Evolutionary conservation across 2,888 invertebrate genomes (phyloP), one percentile per base, ranked within the genome.

Genomic region (Chirona hameri): DNA sequence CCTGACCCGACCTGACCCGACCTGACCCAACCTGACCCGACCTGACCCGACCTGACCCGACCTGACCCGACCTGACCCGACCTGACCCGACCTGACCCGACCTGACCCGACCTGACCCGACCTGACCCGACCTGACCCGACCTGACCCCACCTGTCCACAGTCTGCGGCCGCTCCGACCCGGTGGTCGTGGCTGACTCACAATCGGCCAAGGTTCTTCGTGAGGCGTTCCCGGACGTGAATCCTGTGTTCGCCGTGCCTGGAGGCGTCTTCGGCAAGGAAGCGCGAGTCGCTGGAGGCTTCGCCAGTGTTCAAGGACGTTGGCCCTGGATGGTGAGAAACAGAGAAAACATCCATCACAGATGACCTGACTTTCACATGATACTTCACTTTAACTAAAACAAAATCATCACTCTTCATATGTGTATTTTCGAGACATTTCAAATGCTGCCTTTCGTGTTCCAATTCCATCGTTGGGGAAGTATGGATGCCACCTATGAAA

Each of bases 281-380:
- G 72, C 72, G 2, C 29, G 29, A 12, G 72, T 72, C 31, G 5
- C 31, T 18, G 31, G 72, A 1, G 72, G 31, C 29, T 18, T 31
- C 46, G 24, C 76, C 76, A 76, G 76, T 39, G 76, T 76, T 24
- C 39, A 24, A 10, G 76, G 76, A 14, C 76, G 76, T 24, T 76
- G 76, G 76, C 76, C 76, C 9, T 76, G 76, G 76, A 76, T 76
- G 76, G 76, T 76, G 24, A 46, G 76, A 9, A 52, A 12, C 18
- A 7, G 39, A 39, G 39, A 39, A 39, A 39, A 39, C 39, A 39
- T 39, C 4, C 39, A 39, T n/a, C n/a, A n/a, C n/a, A n/a, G n/a
- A n/a, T n/a, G n/a, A n/a, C 39, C 39, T 39, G 39, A 39, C 39
- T 39, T 39, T 39, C 39, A 5, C 39, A 39, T 39, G 7, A 39